Conservation (phyloP, 2,888 invertebrate genomes). For the Protula sp. region DNA sequence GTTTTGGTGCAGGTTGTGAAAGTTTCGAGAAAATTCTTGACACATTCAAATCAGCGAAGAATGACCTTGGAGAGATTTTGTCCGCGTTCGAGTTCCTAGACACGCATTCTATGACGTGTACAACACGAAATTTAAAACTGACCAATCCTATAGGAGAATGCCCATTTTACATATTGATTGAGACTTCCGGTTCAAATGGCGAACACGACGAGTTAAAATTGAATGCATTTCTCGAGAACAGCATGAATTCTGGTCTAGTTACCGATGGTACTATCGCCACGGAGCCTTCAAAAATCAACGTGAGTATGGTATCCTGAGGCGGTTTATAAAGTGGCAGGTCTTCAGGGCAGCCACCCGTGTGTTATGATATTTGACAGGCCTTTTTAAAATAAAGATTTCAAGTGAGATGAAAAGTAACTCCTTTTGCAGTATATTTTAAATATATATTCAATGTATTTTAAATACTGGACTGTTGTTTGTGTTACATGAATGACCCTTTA, state of each 20-base stretch:
- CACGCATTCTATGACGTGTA: slow-evolving; percentile 65
- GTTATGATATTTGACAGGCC: too few species aligned
- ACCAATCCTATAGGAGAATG: too few species aligned
- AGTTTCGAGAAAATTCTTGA: slow-evolving; percentile 73
- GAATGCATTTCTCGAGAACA: slow-evolving; percentile 67
- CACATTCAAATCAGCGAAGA: slow-evolving; percentile 70
- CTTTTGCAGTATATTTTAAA: too few species aligned
- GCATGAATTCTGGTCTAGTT: slow-evolving; percentile 69
- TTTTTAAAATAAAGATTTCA: too few species aligned
- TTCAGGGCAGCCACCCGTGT: too few species aligned
- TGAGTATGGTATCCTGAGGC: too few species aligned
- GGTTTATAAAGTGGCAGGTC: too few species aligned
- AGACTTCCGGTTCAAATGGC: slow-evolving; percentile 68
- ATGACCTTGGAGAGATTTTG: slow-evolving; percentile 77
- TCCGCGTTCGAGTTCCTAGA: slow-evolving; percentile 97
- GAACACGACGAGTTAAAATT: slow-evolving; percentile 85
- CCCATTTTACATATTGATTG: slow-evolving; percentile 50
- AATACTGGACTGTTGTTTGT: too few species aligned
- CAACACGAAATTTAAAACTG: slow-evolving; percentile 63
- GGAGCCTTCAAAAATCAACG: slow-evolving; percentile 74
- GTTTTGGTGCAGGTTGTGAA: slow-evolving; percentile 67
- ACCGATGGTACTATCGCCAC: slow-evolving; percentile 78
- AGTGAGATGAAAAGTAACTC: too few species aligned
- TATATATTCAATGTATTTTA: too few species aligned
- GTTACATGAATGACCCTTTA: too few species aligned